phyloP scores from a whole-genome alignment of 2,888 invertebrate genomes.

The Campoplex capitator region DNA sequence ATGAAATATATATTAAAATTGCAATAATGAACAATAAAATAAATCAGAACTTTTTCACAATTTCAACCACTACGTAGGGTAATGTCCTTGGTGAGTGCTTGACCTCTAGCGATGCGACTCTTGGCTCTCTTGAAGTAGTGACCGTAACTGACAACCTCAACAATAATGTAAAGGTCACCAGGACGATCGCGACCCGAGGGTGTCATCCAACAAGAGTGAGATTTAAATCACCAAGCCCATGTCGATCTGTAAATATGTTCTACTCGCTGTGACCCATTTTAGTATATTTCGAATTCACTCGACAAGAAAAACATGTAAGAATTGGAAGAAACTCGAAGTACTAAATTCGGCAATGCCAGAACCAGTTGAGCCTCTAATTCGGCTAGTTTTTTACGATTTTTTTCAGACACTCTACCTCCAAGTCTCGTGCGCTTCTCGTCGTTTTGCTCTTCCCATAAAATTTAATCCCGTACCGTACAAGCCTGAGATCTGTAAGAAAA shows the following conservation, averaged over 20 bases:
- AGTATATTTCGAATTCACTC: slow-evolving; percentile 96
- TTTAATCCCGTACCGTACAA: slow-evolving; percentile 94
- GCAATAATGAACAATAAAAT: too few relatives aligned
- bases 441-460: slow-evolving; percentile 91
- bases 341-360: slow-evolving; percentile 95
- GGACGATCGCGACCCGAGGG: slow-evolving; percentile 89
- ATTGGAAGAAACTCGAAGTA: slow-evolving; percentile 91
- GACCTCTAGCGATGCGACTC: slow-evolving; percentile 86
- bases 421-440: slow-evolving; percentile 87
- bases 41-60: too few relatives aligned
- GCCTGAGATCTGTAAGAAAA: slow-evolving; percentile 88
- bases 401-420: slow-evolving; percentile 89
- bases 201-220: slow-evolving; percentile 91
- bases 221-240: slow-evolving; percentile 96
- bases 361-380: slow-evolving; percentile 96
- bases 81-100: slow-evolving; percentile 83
- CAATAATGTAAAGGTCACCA: slow-evolving; percentile 93
- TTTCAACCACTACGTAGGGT: too few relatives aligned
- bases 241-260: slow-evolving; percentile 94
- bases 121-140: slow-evolving; percentile 97
- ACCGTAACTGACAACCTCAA: slow-evolving; percentile 97
- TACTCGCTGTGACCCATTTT: slow-evolving; percentile 96
- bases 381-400: slow-evolving; percentile 94
- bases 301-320: slow-evolving; percentile 93
- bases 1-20: too few relatives aligned